Evolutionary conservation across 1,140 invertebrate genomes (phyloP), one percentile per base, ranked within the genome.

Genomic region (Liolophura sinensis): DNA sequence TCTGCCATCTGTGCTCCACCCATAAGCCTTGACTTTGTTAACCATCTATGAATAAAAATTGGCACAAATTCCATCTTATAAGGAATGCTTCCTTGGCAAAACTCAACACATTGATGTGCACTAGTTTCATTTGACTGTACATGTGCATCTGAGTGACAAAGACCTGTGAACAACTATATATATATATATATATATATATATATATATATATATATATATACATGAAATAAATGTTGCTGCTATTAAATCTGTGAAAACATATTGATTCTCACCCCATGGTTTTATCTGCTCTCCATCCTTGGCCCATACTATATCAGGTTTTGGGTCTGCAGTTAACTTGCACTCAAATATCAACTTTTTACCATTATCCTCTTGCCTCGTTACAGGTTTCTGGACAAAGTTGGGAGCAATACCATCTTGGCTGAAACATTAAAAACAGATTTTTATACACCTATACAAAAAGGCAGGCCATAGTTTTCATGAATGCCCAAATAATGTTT

Each of bases 341-440:
- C 95, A 97, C 87, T 97, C 96, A 87, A 98, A 98, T 74, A 97
- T 88, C 71, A 98, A 86, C 82, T 93, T 89, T 87, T 96, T 95
- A 65, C 96, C 96, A 86, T 97, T 95, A 82, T 97, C 95, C 85
- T 97, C 95, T 85, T 98, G 95, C 83, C 94, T 89, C 82, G 98
- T 99, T 40, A 93, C 90, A 55, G 96, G 96, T 86, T 98, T 98
- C 88, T 96, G 95, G 81, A 92, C 91, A 88, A 98, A 98, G 81
- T 95, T 97, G 78, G 96, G 96, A 82, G 96, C 95, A 84, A 95
- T 91, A 78, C 95, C 95, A 88, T 97, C 95, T 75, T 77, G 77
- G 73, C 79, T 81, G 71, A 31, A 31, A 52, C 54, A 49, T 52
- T 18, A 52, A 55, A 61, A 75, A 62, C 12, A 63, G 25, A 40